Base-by-base conservation (phyloP, 2,888 invertebrate genomes). In the Drosophila barbarae region DNA sequence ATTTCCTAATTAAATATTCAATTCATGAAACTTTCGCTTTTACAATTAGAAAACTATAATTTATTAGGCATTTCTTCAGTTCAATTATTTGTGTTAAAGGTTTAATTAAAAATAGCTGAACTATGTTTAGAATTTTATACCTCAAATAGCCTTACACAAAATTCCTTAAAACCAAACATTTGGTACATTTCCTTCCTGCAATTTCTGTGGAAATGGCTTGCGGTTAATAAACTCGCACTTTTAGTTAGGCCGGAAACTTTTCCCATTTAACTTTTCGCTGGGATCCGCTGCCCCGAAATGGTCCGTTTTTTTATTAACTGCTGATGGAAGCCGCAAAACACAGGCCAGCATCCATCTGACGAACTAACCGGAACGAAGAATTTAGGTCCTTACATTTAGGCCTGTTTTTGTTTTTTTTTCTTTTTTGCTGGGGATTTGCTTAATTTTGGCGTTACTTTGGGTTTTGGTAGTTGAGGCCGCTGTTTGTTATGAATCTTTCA, bases 221-320 rank as follows among this genome's bases (percentile, higher is more conserved):
- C 66, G 77, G 72, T 68, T 70, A 79, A 82, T 82, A 82, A 84
- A 79, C 66, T 64, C 71, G 51, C 68, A 72, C 66, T 80, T 72
- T 74, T 70, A 68, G 73, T 69, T 73, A 69, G 52, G 66, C 61
- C 57, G 52, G 38, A 65, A 82, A 82, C 72, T 84, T 85, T 84
- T 85, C 72, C 82, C 76, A 82, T 84, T 85, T 84, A 84, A 84
- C 79, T 82, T 84, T 42, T 63, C 23, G 64, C 49, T 61, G 52
- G 55, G 63, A 69, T 72, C 65, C 76, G 58, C 77, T 54, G 46
- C 59, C 55, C 53, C 38, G 21, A 59, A 67, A 49, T 41, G 46
- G 39, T 44, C 26, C 13, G 35, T 72, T 73, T 74, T 74, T 83
- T 74, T 74, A 84, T 81, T 58, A 65, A 77, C 78, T 84, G 79